Base-by-base conservation (phyloP, 2,113 vertebrate genomes). In the Ranitomeya imitator region DNA sequence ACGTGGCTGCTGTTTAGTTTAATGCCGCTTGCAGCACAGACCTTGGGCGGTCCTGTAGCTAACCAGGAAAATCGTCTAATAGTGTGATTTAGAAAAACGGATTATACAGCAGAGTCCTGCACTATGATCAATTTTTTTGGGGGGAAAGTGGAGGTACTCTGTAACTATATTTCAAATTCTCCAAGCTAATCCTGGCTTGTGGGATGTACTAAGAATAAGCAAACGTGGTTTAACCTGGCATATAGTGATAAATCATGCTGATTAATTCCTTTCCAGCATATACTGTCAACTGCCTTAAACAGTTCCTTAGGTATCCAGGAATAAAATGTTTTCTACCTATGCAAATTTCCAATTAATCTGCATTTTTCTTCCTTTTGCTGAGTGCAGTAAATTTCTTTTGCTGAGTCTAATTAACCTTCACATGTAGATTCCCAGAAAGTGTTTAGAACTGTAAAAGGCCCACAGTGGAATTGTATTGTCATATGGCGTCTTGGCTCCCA, bases 161-260 rank as follows among this genome's bases (percentile, higher is more conserved):
- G 54, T 55, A 21, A 69, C 37, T 23, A 21, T 69, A 16, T n/a
- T 83, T 51, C 21, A 55, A 26, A 57, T 73, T 55, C 54, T 74
- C 51, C 51, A 60, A 45, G 10, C 51, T 60, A 37, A 67, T 83
- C 5, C 5, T 69, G 1, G 9, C 18, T 61, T 85, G 89, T 52
- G 31, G 65, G 92, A 90, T 87, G 87, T 91, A 77, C 84, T 19
- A 85, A 61, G 31, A 77, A 85, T 85, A 78, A 78, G 31, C 73
- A 54, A 71, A 78, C 15, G 21, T 45, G 6, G 57, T 60, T 61
- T 74, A 61, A 85, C 54, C 54, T 61, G 54, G 45, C 82, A 78
- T 59, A 8, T 78, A 63, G 73, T 86, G 31, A 78, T 86, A 86
- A 78, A 86, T 86, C 85, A 77, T 31, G 54, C 54, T 85, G 54